A percentile compares a stretch with the other conserved stretches of the same genome.
Evolutionary conservation across 2,113 vertebrate species (phyloP).

Genomic region (Brachypteracias leptosomus): DNA sequence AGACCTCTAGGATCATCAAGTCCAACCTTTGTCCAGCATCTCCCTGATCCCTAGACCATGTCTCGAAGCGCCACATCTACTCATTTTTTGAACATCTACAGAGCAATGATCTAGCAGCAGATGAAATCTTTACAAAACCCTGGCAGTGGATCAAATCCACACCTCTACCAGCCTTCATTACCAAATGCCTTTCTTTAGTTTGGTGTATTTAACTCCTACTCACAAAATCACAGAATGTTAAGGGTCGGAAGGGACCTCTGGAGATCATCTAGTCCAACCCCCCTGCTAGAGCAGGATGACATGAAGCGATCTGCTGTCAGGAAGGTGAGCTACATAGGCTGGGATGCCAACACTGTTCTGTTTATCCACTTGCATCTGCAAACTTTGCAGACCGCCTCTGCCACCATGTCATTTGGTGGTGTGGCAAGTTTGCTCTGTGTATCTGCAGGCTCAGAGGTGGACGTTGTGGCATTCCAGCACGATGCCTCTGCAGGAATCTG

Average conservation of each 20-base stretch:
- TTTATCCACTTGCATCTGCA: constrained; percentile 14
- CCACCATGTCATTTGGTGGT: background rate
- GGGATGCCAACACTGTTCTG: rapidly evolving
- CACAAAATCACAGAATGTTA: background rate
- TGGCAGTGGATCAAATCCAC: background rate
- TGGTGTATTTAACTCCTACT: background rate
- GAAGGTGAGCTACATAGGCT: background rate
- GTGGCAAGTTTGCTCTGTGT: background rate
- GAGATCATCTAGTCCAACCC: too few species aligned
- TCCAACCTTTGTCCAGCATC: too few species aligned
- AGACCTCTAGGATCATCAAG: too few species aligned
- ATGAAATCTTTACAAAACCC: background rate
- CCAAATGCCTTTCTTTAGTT: background rate
- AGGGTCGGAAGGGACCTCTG: too few species aligned
- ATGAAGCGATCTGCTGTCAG: background rate
- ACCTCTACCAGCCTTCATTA: background rate
- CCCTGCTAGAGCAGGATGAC: too few species aligned
- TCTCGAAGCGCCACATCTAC: too few species aligned
- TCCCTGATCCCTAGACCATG: too few species aligned
- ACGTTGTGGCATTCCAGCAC: background rate
- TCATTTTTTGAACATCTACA: too few species aligned
- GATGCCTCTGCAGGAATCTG: constrained; percentile 7
- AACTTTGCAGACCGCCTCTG: background rate
- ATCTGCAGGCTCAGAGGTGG: background rate
- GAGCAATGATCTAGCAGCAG: background rate